A percentile compares a stretch with the other conserved stretches of the same genome.
These are phyloP conservation scores for Zosterops japonicus DNA, from an alignment of 2,113 vertebrate species.

Conservation along the genomic window DNA sequence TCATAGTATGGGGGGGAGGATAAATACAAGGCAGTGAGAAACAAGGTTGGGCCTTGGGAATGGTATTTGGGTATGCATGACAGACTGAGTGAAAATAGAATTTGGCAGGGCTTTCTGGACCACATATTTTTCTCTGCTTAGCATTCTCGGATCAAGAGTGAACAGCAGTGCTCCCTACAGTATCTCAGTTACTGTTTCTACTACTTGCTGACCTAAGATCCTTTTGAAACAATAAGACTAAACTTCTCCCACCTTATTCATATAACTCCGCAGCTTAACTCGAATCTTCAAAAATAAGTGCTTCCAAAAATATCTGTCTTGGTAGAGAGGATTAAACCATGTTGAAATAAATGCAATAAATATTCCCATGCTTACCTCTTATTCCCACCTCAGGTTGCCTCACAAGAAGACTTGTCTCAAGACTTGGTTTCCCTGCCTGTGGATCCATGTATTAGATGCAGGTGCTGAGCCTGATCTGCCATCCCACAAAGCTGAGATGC, in stretches of 20 bases:
- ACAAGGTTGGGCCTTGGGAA: neutral
- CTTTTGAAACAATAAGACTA: neutral
- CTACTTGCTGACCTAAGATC: neutral
- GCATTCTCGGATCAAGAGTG: neutral
- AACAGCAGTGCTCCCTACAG: neutral
- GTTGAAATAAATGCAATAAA: neutral
- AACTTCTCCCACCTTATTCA: neutral
- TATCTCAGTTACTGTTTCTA: neutral
- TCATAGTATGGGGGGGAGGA: fast-evolving
- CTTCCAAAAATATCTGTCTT: neutral
- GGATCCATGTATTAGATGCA: fast-evolving
- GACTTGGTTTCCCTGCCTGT: neutral
- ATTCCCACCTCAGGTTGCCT: neutral
- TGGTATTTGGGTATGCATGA: neutral
- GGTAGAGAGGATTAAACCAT: neutral
- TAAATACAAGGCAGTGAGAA: neutral
- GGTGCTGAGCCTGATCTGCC: neutral
- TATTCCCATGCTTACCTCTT: fast-evolving
- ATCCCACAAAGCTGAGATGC: fast-evolving
- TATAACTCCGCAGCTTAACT: neutral
- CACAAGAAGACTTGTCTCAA: neutral
- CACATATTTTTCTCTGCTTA: neutral
- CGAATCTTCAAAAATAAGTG: neutral
- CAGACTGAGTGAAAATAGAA: neutral
- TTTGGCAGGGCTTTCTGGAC: neutral